phyloP scores from a whole-genome alignment of 2,797 vertebrate species.

The Chelidonichthys spinosus region DNA sequence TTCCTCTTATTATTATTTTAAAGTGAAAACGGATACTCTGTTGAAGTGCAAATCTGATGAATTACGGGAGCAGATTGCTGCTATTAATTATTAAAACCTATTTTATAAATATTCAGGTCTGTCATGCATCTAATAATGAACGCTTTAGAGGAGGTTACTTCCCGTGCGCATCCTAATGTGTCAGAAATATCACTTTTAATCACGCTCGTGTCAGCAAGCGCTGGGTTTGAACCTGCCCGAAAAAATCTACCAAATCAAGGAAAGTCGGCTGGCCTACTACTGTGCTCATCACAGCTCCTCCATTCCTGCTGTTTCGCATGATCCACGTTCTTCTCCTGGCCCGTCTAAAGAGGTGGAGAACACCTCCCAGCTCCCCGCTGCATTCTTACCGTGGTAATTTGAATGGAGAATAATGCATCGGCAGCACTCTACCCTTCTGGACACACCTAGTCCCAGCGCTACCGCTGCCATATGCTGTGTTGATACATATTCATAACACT shows the following conservation, averaged over 20 bases:
- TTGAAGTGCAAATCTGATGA: slow-evolving; percentile 92
- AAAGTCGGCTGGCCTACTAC: slow-evolving; percentile 67
- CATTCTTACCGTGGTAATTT: slow-evolving; percentile 76
- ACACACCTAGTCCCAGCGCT: slow-evolving; percentile 88
- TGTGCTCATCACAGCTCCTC: slow-evolving; percentile 68
- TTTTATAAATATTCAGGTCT: slow-evolving; percentile 99
- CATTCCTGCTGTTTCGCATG: slow-evolving; percentile 54
- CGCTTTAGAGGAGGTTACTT: slow-evolving; percentile 91
- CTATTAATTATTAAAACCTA: slow-evolving; percentile 99
- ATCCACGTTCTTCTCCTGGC: slow-evolving; percentile 61
- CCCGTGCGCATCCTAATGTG: slow-evolving; percentile 89
- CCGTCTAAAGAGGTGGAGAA: slow-evolving; percentile 64
- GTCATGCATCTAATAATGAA: slow-evolving; percentile 91
- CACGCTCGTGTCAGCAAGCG: slow-evolving; percentile 81
- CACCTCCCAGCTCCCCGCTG: slow-evolving; percentile 66
- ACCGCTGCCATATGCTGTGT: slow-evolving; percentile 84
- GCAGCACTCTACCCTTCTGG: slow-evolving; percentile 86
- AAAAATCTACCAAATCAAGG: slow-evolving; percentile 69
- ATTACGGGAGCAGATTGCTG: slow-evolving; percentile 98
- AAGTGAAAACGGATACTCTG: slow-evolving; percentile 90
- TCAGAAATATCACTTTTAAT: slow-evolving; percentile 91
- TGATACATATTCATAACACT: slow-evolving; percentile 87
- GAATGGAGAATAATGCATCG: slow-evolving; percentile 86
- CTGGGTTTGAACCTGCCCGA: slow-evolving; percentile 71
- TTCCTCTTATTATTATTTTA: slow-evolving; percentile 91